Conservation (phyloP, 1,140 invertebrate genomes). For the Pachyrhynchus sulphureomaculatus region DNA sequence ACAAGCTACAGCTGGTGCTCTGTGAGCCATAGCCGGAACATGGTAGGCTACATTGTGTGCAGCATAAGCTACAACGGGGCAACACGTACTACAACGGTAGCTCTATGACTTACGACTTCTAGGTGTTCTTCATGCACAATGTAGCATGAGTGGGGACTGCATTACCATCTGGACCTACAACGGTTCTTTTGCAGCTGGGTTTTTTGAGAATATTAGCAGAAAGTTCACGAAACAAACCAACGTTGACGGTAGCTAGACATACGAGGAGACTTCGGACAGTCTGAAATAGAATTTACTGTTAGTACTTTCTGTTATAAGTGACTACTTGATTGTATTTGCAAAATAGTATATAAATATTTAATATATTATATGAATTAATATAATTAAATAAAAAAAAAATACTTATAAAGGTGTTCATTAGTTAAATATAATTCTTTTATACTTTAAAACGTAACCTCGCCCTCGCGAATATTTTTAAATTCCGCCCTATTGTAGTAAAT, state of each 20-base stretch:
- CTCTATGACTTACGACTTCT: conserved; percentile 9
- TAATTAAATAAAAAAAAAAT: no score
- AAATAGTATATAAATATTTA: conserved; percentile 26
- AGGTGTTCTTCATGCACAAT: conserved; percentile 30
- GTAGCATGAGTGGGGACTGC: conserved; percentile 28
- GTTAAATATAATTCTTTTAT: no score
- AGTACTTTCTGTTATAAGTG: no score
- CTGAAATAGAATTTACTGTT: no score
- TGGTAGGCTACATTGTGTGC: no score
- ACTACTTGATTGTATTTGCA: no score
- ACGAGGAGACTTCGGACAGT: neutral
- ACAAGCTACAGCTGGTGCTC: conserved; percentile 4
- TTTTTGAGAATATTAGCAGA: conserved; percentile 34
- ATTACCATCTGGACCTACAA: conserved; percentile 39
- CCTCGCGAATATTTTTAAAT: no score
- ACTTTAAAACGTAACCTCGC: no score
- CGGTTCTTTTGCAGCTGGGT: conserved; percentile 33
- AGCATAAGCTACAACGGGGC: conserved; percentile 6
- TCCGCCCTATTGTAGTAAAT: no score
- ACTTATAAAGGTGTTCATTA: no score
- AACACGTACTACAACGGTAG: conserved; percentile 1
- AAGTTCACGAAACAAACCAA: conserved; percentile 24
- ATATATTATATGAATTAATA: conserved; percentile 11
- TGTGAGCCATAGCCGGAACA: no score
- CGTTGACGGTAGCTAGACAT: conserved; percentile 20